Evolutionary conservation across 2,888 invertebrate genomes (phyloP).

Genomic region (Oscheius sp.): DNA sequence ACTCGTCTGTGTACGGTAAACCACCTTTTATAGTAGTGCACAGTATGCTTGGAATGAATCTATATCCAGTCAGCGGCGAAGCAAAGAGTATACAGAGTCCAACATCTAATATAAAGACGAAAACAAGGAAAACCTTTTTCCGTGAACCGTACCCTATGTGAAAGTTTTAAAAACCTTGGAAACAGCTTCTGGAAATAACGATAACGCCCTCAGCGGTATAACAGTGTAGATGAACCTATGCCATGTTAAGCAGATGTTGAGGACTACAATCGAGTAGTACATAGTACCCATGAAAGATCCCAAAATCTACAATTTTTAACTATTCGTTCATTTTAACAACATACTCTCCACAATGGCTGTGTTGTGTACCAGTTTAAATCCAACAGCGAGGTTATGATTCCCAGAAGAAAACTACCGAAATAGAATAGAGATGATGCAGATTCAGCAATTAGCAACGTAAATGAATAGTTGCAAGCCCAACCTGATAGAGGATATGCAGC

Average conservation of each 20-base stretch:
- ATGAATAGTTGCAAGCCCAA: slow-evolving; percentile 7
- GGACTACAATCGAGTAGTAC: background rate
- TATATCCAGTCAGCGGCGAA: slow-evolving; percentile 1
- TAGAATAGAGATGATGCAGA: background rate
- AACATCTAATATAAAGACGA: background rate
- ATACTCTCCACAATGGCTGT: slow-evolving; percentile 2
- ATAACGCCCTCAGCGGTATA: background rate
- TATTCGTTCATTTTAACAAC: background rate
- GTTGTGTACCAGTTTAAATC: background rate
- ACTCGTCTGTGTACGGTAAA: background rate
- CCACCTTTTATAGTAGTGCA: background rate
- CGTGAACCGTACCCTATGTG: background rate
- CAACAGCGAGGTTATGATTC: background rate
- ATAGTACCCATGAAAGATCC: slow-evolving; percentile 1
- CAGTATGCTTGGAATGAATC: background rate
- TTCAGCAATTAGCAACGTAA: background rate
- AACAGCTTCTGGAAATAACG: background rate
- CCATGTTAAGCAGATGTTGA: background rate
- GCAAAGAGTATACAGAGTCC: background rate
- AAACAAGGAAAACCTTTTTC: background rate
- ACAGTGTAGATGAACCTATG: slow-evolving; percentile 1
- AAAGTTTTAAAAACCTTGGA: background rate
- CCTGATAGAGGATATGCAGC: background rate
- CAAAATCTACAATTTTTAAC: background rate
- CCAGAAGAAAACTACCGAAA: background rate